These are phyloP conservation scores for Erinaceus europaeus DNA, from an alignment of 2,113 vertebrate genomes.

Conservation along the genomic window DNA sequence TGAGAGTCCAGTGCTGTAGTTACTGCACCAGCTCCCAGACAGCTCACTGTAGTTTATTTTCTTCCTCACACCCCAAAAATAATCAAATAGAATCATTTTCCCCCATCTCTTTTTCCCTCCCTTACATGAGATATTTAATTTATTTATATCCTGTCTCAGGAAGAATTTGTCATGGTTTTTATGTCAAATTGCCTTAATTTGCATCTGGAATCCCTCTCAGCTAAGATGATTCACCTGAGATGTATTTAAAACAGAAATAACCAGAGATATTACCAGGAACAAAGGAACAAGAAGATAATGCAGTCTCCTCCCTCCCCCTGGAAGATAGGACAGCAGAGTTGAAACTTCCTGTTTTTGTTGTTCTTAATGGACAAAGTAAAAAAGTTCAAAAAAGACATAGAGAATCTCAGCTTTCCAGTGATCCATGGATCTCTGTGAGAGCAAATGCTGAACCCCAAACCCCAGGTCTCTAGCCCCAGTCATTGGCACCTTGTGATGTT, in stretches of 20 bases:
- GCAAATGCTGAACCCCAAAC: background rate
- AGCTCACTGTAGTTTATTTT: too few relatives aligned
- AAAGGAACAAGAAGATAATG: background rate
- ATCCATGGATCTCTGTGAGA: background rate
- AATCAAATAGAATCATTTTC: background rate
- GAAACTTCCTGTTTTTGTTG: background rate
- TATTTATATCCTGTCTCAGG: background rate
- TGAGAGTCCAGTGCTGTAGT: too few relatives aligned
- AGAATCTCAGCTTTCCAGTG: background rate
- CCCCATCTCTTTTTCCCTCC: background rate
- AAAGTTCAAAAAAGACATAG: background rate
- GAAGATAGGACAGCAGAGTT: background rate
- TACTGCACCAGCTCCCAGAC: too few relatives aligned
- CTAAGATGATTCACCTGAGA: background rate
- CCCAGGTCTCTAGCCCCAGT: background rate
- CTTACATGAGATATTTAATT: background rate
- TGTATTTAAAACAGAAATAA: conserved; percentile 12
- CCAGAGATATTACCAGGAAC: background rate
- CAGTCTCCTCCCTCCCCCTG: background rate
- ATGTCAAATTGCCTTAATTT: conserved; percentile 13
- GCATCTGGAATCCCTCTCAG: background rate
- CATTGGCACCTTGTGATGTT: background rate
- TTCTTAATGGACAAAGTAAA: background rate
- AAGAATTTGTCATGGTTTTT: background rate
- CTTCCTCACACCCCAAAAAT: background rate